These are phyloP conservation scores for Octodonta nipae DNA, from an alignment of 2,888 invertebrate genomes.

Conservation along the genomic window DNA sequence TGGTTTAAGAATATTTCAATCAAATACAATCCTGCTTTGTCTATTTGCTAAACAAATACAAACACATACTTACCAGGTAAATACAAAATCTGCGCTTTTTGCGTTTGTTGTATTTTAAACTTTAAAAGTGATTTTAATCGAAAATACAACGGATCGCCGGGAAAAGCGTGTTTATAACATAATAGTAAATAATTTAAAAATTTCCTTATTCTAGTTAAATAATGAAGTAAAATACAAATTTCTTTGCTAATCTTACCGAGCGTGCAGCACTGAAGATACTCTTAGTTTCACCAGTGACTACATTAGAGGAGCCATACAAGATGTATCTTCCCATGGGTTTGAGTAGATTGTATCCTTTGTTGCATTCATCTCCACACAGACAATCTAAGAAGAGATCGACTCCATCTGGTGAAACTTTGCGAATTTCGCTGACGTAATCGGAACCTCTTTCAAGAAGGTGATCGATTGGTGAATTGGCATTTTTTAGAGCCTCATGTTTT, in stretches of 20 bases:
- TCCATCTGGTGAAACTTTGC: constrained; percentile 64
- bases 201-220: neutral
- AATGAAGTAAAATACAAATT: neutral
- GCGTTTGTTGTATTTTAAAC: too few species aligned
- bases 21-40: too few species aligned
- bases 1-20: too few species aligned
- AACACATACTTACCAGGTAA: too few species aligned
- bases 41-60: too few species aligned
- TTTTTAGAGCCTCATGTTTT: constrained; percentile 73
- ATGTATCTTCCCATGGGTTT: constrained; percentile 83
- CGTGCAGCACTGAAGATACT: constrained; percentile 83
- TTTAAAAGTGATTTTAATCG: too few species aligned
- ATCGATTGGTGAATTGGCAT: constrained; percentile 53
- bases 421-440: constrained; percentile 72
- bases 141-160: too few species aligned
- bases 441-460: constrained; percentile 67
- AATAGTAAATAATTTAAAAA: neutral
- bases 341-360: constrained; percentile 66
- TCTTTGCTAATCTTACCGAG: constrained; percentile 64
- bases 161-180: too few species aligned
- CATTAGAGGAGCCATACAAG: constrained; percentile 75
- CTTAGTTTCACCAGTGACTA: constrained; percentile 81
- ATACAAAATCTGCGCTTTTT: too few species aligned
- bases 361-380: constrained; percentile 78
- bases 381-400: constrained; percentile 80